These are phyloP conservation scores for Pomacea maculata DNA, from an alignment of 1,140 invertebrate genomes.

Conservation along the genomic window DNA sequence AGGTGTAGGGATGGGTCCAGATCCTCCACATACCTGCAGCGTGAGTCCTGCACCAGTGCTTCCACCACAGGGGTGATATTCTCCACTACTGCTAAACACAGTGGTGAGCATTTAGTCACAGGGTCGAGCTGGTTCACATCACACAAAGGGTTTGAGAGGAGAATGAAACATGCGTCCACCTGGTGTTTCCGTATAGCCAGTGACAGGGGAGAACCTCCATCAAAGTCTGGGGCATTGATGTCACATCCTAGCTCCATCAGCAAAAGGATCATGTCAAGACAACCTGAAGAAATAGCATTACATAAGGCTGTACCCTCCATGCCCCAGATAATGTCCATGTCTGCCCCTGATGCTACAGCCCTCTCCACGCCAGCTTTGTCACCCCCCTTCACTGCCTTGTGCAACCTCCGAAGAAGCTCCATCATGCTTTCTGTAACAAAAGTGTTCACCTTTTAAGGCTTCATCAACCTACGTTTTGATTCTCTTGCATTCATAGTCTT, in stretches of 20 bases:
- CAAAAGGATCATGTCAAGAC: not conserved
- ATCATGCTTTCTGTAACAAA: not conserved
- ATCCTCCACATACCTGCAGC: constrained; percentile 1
- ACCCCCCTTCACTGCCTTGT: constrained; percentile 3
- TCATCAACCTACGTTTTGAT: too few species aligned
- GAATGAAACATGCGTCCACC: not conserved
- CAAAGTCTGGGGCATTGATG: constrained; percentile 12
- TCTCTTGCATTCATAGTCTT: too few species aligned
- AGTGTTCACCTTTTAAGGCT: too few species aligned
- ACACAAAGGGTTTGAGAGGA: constrained; percentile 7
- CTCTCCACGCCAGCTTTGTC: not conserved
- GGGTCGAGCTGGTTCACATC: constrained; percentile 11
- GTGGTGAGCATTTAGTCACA: not conserved
- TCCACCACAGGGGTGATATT: constrained; percentile 2
- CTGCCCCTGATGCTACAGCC: constrained; percentile 9
- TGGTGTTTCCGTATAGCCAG: constrained; percentile 12
- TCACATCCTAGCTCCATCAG: constrained; percentile 15
- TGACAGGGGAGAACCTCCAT: constrained; percentile 5
- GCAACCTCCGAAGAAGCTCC: constrained; percentile 9
- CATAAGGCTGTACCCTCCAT: constrained; percentile 19
- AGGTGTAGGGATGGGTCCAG: constrained; percentile 15
- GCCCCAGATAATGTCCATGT: constrained; percentile 8
- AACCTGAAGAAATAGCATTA: constrained; percentile 6
- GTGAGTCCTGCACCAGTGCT: constrained; percentile 7
- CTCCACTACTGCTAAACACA: constrained; percentile 13